Evolutionary conservation across 2,888 invertebrate species (phyloP), one percentile per base, ranked within the genome.

Genomic region (Dendrolimus pini): DNA sequence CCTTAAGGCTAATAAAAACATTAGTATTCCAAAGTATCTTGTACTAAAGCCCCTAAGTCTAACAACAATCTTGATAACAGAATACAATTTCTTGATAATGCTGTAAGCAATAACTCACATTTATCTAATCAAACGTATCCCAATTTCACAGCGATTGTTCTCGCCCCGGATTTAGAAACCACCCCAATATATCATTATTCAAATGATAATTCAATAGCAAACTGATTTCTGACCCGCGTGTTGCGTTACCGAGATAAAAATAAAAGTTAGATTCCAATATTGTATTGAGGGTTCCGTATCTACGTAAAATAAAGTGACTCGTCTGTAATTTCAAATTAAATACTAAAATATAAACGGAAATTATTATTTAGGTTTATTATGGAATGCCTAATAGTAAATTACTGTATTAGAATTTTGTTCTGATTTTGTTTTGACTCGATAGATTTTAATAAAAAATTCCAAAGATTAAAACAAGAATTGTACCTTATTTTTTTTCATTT

Each of bases 141-240:
- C 78, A 78, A 83, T 85, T 84, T 82, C 78, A 85, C 75, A 77
- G 78, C 71, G 71, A 79, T 85, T 80, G 78, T 83, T 72, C 71
- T 72, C 80, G 77, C 84, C 83, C 83, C 77, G 75, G 74, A 74
- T 78, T 78, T 73, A 68, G 74, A 74, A 73, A 80, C 75, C 77
- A 73, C 79, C 73, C 76, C 75, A 47, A 81, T 85, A 85, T 81
- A 89, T 89, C 84, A 86, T 71, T 80, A 88, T 87, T 86, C 82
- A 83, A 85, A 88, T 86, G 85, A 87, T 89, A 89, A 89, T 90
- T 89, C 88, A 86, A 89, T 89, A 86, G 82, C 75, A 70, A 72
- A 72, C 77, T 83, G 83, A 87, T 85, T 85, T 78, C 77, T 80
- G 80, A 82, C 80, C 82, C 78, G 70, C 69, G 61, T 64, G 66